These are phyloP conservation scores for Meriones unguiculatus DNA, from an alignment of 2,113 vertebrate genomes.

Conservation along the genomic window DNA sequence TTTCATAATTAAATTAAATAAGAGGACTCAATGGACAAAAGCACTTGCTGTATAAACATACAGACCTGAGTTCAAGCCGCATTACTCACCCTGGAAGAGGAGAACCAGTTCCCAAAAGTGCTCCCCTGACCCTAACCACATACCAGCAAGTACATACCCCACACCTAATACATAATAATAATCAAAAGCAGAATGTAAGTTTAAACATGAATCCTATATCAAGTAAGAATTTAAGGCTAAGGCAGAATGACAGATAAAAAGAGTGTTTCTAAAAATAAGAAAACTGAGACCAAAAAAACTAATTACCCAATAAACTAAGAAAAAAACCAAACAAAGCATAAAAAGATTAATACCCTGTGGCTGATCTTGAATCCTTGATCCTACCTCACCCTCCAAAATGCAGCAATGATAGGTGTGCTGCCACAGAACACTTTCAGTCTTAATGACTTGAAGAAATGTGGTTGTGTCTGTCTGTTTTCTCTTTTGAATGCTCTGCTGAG, in stretches of 20 bases:
- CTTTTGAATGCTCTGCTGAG: background rate
- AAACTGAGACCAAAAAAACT: background rate
- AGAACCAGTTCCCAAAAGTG: background rate
- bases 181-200: background rate
- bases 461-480: background rate
- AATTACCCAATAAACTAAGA: background rate
- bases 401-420: rapidly evolving
- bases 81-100: background rate
- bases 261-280: background rate
- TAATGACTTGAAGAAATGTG: background rate
- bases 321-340: background rate
- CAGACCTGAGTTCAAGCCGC: background rate
- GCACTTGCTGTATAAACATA: background rate
- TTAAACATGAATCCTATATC: background rate
- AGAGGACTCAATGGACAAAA: background rate
- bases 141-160: background rate
- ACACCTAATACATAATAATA: background rate
- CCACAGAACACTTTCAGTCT: background rate
- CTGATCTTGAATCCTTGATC: background rate
- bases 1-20: background rate
- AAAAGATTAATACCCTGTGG: background rate
- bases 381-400: background rate
- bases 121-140: background rate
- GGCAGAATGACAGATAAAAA: background rate
- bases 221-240: background rate